phyloP scores from a whole-genome alignment of 1,140 invertebrate species.

The Orchesella cincta region DNA sequence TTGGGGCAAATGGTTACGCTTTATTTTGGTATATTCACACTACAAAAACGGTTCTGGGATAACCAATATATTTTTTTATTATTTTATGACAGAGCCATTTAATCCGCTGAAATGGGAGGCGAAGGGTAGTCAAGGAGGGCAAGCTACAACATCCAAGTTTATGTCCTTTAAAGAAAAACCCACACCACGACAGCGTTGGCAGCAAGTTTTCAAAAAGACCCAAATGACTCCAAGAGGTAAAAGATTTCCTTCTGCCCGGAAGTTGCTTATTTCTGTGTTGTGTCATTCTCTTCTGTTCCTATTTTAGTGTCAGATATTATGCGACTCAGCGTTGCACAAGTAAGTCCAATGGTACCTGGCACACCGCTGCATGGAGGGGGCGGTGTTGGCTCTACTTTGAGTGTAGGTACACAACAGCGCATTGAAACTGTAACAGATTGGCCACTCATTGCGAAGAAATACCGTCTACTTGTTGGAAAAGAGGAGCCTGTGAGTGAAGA shows the following conservation, averaged over 20 bases:
- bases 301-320: constrained; percentile 48
- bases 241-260: background rate
- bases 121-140: constrained; percentile 34
- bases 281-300: too few relatives aligned
- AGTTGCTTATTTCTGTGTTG: background rate
- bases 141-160: constrained; percentile 3
- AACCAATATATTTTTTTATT: too few relatives aligned
- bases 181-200: constrained; percentile 53
- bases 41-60: too few relatives aligned
- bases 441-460: constrained; percentile 84
- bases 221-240: constrained; percentile 56
- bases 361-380: constrained; percentile 63
- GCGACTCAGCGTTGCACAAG: constrained; percentile 47
- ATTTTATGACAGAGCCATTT: constrained; percentile 36
- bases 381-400: constrained; percentile 72
- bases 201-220: constrained; percentile 54
- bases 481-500: constrained; percentile 55
- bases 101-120: constrained; percentile 48
- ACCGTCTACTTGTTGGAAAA: constrained; percentile 74
- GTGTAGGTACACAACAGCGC: constrained; percentile 69
- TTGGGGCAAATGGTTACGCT: too few relatives aligned
- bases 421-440: constrained; percentile 91
- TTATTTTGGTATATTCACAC: too few relatives aligned
- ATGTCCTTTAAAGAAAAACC: constrained; percentile 51
- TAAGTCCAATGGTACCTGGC: constrained; percentile 54